Conservation (phyloP, 2,113 vertebrate species). For the Ammodytes marinus region DNA sequence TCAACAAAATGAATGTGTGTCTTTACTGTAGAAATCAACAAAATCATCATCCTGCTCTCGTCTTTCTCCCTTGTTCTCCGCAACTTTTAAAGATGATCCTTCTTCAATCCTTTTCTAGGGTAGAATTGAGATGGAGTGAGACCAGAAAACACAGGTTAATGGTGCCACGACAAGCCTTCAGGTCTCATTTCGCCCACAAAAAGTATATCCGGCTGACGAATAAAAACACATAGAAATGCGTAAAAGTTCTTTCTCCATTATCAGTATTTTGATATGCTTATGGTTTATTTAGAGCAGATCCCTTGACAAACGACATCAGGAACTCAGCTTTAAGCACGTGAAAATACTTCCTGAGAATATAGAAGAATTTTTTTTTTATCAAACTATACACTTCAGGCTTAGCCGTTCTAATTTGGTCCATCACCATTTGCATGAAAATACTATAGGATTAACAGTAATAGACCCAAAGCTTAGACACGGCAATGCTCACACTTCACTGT, state of each 20-base stretch:
- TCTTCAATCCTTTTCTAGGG: neutral
- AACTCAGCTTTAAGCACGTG: neutral
- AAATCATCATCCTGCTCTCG: neutral
- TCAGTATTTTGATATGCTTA: conserved; percentile 8
- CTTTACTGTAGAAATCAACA: neutral
- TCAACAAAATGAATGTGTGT: too few species aligned
- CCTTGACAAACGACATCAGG: conserved; percentile 6
- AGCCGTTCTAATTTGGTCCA: conserved; percentile 39
- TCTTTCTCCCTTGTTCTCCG: neutral
- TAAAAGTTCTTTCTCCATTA: neutral
- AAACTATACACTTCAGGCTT: conserved; percentile 22
- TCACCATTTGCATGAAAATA: conserved; percentile 48
- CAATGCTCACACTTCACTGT: neutral
- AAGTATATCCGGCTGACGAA: neutral
- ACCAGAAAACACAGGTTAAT: neutral
- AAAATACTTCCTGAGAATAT: neutral
- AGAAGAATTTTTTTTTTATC: conserved; percentile 28
- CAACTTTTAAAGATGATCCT: neutral
- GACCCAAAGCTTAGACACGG: neutral
- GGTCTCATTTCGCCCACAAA: neutral
- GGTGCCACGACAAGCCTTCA: neutral
- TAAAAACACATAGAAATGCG: neutral
- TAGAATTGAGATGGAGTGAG: neutral
- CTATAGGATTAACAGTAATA: neutral
- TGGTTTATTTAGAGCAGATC: conserved; percentile 33